Evolutionary conservation across 2,888 invertebrate species (phyloP).

Genomic region (Arenicola marina): DNA sequence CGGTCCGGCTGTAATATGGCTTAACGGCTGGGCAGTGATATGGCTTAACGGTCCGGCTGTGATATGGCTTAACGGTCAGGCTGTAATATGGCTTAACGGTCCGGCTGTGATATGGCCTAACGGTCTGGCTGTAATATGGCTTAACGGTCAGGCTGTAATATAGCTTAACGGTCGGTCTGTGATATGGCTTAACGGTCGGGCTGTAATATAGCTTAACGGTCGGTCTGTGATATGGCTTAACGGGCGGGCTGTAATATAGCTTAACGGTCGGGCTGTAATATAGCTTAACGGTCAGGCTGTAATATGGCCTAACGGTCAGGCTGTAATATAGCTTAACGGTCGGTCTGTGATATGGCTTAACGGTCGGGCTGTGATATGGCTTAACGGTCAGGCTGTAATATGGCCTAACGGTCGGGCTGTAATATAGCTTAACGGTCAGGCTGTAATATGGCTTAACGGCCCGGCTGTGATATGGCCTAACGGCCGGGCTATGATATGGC

Average conservation of each 20-base stretch:
- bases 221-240: not conserved
- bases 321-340: not conserved
- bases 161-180: not conserved
- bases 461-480: not conserved
- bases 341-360: not conserved
- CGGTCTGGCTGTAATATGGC: not conserved
- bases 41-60: not conserved
- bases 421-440: not conserved
- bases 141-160: not conserved
- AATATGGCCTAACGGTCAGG: not conserved
- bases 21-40: not conserved
- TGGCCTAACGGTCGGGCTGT: not conserved
- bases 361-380: not conserved
- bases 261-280: not conserved
- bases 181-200: not conserved
- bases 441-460: not conserved
- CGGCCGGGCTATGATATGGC: not conserved
- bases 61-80: no score
- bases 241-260: not conserved
- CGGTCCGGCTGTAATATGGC: not conserved
- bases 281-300: not conserved
- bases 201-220: not conserved
- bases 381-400: not conserved
- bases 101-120: no score
- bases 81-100: not conserved